Conservation (phyloP, 2,113 vertebrate species). For the Myotis davidii region DNA sequence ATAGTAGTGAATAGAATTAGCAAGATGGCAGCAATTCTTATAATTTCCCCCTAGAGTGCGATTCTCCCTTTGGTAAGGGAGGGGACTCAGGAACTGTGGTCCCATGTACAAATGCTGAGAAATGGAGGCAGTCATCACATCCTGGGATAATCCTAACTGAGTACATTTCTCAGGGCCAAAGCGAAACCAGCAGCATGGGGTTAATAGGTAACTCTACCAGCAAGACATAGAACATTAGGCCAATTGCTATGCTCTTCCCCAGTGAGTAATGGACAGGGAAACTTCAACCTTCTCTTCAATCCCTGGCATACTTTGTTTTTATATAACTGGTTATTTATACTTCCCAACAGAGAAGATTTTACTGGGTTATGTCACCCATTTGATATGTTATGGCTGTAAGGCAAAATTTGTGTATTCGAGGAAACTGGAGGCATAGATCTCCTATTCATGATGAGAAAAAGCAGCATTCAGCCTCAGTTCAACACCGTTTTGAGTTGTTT, state of each 20-base stretch:
- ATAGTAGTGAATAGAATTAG: neutral
- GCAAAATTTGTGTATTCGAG: slow-evolving; percentile 31
- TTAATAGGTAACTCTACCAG: neutral
- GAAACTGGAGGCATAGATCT: neutral
- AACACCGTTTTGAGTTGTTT: neutral
- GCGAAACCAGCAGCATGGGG: neutral
- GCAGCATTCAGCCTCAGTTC: neutral
- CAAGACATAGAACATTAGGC: neutral
- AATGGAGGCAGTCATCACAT: neutral
- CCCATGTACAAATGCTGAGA: neutral
- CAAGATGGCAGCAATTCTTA: neutral
- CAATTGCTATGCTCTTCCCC: neutral
- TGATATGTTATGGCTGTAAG: neutral
- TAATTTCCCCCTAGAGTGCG: neutral
- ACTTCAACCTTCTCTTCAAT: neutral
- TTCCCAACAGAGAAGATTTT: neutral
- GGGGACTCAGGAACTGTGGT: neutral
- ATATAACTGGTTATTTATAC: neutral
- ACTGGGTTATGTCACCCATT: neutral
- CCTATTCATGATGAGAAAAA: slow-evolving; percentile 33
- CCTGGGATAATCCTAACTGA: neutral
- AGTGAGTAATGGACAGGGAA: neutral
- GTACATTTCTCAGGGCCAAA: neutral
- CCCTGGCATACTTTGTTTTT: slow-evolving; percentile 28
- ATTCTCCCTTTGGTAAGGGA: neutral